Conservation (phyloP, 2,888 invertebrate genomes). For the Himalopsyche japonica region DNA sequence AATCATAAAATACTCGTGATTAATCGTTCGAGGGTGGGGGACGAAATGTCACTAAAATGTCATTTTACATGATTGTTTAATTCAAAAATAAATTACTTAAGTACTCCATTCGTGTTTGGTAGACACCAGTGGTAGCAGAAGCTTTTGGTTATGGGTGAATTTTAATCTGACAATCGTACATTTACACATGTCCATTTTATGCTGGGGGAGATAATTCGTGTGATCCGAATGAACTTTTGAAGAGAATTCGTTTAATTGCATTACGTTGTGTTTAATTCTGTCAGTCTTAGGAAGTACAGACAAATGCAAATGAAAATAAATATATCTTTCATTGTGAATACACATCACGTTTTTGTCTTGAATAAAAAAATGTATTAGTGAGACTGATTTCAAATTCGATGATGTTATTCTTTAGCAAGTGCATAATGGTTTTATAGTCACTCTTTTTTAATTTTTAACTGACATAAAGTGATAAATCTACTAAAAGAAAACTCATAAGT, state of each 20-base stretch:
- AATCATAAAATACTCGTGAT: slow-evolving; percentile 29
- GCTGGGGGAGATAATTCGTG: background rate
- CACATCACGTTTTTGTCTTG: too few species aligned
- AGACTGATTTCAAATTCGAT: too few species aligned
- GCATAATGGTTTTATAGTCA: too few species aligned
- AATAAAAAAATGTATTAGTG: too few species aligned
- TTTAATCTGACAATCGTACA: background rate
- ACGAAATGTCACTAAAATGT: slow-evolving; percentile 36
- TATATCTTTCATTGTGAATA: too few species aligned
- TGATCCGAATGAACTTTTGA: background rate
- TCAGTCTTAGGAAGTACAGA: background rate
- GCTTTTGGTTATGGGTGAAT: background rate
- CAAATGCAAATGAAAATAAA: background rate
- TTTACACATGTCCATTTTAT: background rate
- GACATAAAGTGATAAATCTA: too few species aligned
- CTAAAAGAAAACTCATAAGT: too few species aligned
- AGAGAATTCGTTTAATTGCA: background rate
- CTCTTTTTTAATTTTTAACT: too few species aligned
- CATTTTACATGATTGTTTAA: slow-evolving; percentile 18
- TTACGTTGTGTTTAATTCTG: background rate
- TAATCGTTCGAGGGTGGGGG: slow-evolving; percentile 29
- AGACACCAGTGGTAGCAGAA: background rate
- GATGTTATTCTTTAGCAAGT: too few species aligned
- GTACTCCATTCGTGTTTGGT: too few species aligned
- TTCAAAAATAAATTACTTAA: background rate